Percentiles rank a stretch among this genome's conserved stretches.
Conservation (phyloP, 2,797 vertebrate genomes). For the Molothrus ater region DNA sequence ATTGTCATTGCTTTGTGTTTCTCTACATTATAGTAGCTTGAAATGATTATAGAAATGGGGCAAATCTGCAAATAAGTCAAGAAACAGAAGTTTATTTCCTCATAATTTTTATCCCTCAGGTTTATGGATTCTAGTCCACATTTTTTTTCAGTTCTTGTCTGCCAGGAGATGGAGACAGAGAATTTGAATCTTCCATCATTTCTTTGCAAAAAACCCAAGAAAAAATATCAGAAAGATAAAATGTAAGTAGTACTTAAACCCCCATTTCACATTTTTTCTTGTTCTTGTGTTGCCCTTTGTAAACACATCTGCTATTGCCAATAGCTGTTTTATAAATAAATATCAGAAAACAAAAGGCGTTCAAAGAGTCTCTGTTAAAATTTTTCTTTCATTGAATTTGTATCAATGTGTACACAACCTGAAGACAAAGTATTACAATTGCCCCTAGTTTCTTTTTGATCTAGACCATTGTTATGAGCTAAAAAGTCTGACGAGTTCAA, state of each 20-base stretch:
- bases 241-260: neutral
- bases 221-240: neutral
- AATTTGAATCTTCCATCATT: neutral
- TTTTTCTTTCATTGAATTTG: neutral
- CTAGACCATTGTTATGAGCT: neutral
- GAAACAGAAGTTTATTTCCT: neutral
- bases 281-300: neutral
- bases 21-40: neutral
- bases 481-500: neutral
- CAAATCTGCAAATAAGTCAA: neutral
- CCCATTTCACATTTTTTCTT: neutral
- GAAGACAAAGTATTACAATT: neutral
- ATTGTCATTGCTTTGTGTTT: neutral
- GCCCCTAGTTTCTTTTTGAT: neutral
- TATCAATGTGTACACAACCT: neutral
- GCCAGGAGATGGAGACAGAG: slow-evolving; percentile 60
- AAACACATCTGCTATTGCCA: neutral
- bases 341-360: neutral
- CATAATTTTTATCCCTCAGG: neutral
- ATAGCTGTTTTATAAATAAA: neutral
- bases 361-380: neutral
- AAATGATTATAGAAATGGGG: neutral
- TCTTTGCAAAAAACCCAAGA: neutral
- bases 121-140: neutral
- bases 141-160: neutral